A percentile compares a stretch with the other conserved stretches of the same genome.
Conservation (phyloP, 2,888 invertebrate species). For the Ormyrus labotus region DNA sequence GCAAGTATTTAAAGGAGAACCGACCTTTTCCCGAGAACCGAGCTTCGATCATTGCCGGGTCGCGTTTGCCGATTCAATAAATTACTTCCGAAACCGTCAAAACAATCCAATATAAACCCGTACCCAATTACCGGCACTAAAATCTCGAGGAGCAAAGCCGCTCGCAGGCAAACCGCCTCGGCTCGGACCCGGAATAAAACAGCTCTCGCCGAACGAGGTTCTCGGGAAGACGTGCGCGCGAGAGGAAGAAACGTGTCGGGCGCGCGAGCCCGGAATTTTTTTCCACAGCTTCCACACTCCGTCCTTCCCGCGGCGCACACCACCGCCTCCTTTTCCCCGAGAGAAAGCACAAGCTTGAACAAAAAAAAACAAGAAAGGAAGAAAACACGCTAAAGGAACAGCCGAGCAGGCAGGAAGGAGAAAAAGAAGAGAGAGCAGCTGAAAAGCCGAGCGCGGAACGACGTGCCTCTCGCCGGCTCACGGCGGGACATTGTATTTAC, state of each 20-base stretch:
- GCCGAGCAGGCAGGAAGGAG: neutral
- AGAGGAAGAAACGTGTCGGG: constrained; percentile 1
- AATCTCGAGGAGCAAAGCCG: neutral
- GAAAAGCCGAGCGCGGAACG: constrained; percentile 8
- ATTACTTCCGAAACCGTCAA: too few relatives aligned
- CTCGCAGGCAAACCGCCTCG: neutral
- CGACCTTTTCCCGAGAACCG: constrained; percentile 61
- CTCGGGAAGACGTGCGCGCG: constrained; percentile 60
- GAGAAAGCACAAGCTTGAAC: too few relatives aligned
- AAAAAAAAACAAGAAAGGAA: too few relatives aligned
- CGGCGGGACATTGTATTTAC: neutral
- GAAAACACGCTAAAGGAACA: too few relatives aligned
- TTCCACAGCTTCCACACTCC: constrained; percentile 47
- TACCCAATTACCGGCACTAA: neutral
- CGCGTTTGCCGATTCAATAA: neutral
- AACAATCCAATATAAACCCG: neutral
- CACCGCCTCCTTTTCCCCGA: neutral
- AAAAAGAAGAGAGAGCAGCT: constrained; percentile 13
- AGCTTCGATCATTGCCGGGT: neutral
- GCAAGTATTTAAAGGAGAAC: neutral
- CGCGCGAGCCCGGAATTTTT: constrained; percentile 31
- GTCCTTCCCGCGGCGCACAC: constrained; percentile 59
- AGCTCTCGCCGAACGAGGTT: constrained; percentile 52
- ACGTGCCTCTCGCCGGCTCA: constrained; percentile 8
- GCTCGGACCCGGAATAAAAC: too few relatives aligned